These are phyloP conservation scores for Darevskia nairensis DNA, from an alignment of 2,797 vertebrate genomes.

Conservation along the genomic window DNA sequence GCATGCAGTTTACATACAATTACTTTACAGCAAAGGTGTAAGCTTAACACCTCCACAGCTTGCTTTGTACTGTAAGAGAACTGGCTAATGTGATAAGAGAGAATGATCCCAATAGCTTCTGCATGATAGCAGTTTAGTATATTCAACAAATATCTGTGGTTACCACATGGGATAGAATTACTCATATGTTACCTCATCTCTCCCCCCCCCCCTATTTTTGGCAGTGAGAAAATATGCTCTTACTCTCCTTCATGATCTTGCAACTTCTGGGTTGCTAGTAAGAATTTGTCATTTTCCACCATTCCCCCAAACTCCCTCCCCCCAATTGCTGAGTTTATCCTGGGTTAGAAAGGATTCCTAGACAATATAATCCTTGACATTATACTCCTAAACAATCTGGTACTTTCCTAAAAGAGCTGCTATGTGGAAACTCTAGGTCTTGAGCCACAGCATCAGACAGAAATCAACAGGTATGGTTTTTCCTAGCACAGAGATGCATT, in stretches of 20 bases:
- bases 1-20: not conserved
- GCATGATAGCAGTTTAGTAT: not conserved
- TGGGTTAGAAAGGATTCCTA: not conserved
- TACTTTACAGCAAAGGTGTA: not conserved
- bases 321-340: not conserved
- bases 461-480: not conserved
- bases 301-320: not conserved
- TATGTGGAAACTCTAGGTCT: not conserved
- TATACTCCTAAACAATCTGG: no score
- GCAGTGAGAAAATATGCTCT: not conserved
- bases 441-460: not conserved
- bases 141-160: not conserved
- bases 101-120: not conserved
- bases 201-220: not conserved
- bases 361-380: not conserved
- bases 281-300: not conserved
- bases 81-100: not conserved
- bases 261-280: not conserved
- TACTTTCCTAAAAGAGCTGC: not conserved
- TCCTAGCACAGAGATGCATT: not conserved
- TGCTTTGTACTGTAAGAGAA: not conserved
- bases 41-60: conserved; percentile 4
- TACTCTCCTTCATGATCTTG: not conserved
- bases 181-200: not conserved
- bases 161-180: not conserved